Percentiles rank a stretch among this genome's conserved stretches.
These are phyloP conservation scores for Betta splendens DNA, from an alignment of 2,797 vertebrate genomes.

Conservation along the genomic window DNA sequence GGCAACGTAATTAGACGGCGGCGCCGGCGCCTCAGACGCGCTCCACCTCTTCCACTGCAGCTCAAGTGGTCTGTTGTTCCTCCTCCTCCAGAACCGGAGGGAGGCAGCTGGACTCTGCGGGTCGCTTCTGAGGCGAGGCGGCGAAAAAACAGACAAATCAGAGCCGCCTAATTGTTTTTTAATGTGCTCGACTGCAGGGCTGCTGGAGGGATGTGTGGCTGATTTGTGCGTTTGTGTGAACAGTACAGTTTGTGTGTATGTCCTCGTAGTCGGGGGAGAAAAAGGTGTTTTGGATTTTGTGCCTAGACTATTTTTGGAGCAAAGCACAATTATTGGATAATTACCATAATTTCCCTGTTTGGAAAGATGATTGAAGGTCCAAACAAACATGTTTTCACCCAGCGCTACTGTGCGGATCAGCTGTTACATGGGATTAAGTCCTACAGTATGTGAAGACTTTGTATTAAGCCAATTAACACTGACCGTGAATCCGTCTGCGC, in stretches of 20 bases:
- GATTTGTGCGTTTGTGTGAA: constrained; percentile 1
- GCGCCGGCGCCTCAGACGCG: constrained; percentile 55
- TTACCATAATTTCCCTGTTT: constrained; percentile 30
- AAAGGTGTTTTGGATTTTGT: constrained; percentile 10
- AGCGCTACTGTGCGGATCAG: not conserved
- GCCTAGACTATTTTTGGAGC: constrained; percentile 1
- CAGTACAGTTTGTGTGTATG: not conserved
- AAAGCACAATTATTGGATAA: constrained; percentile 27
- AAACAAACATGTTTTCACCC: constrained; percentile 18
- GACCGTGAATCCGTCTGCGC: too few relatives aligned
- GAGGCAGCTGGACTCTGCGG: constrained; percentile 61
- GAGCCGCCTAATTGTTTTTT: constrained; percentile 71
- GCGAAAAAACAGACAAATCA: constrained; percentile 64
- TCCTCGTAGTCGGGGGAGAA: not conserved
- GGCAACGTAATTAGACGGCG: constrained; percentile 72
- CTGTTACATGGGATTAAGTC: constrained; percentile 3
- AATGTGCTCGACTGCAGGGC: constrained; percentile 58
- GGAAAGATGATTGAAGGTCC: constrained; percentile 39
- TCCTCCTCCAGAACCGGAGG: constrained; percentile 33
- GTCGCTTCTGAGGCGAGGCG: constrained; percentile 39
- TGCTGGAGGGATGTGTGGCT: not conserved
- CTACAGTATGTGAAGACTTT: not conserved
- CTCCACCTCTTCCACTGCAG: constrained; percentile 44
- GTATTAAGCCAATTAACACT: not conserved
- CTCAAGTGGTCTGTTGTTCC: constrained; percentile 12